Evolutionary conservation across 2,113 vertebrate genomes (phyloP).

Genomic region (Otus sunia): DNA sequence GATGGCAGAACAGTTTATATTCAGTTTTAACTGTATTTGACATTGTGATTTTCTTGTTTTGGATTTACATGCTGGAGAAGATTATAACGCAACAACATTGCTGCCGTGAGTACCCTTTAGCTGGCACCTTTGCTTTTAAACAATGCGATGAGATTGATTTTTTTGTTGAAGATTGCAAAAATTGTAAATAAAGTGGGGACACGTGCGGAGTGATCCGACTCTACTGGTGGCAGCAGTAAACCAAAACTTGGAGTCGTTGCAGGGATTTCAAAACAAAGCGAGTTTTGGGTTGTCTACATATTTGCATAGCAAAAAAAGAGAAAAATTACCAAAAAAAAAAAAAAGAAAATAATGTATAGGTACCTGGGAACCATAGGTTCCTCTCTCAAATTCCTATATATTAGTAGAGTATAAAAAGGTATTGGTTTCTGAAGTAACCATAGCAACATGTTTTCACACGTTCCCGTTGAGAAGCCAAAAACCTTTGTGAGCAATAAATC

Average conservation of each 20-base stretch:
- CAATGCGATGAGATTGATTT: neutral
- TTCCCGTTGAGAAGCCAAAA: constrained; percentile 54
- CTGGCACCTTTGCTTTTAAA: neutral
- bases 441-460: constrained; percentile 52
- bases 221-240: neutral
- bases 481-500: constrained; percentile 55
- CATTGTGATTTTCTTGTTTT: neutral
- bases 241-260: neutral
- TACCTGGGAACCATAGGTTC: neutral
- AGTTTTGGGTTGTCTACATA: neutral
- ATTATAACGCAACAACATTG: neutral
- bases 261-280: constrained; percentile 32
- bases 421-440: constrained; percentile 13
- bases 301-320: neutral
- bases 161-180: neutral
- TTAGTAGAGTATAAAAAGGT: constrained; percentile 32
- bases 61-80: neutral
- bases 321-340: neutral
- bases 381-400: constrained; percentile 1
- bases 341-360: neutral
- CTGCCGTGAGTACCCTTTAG: neutral
- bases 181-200: neutral
- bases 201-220: neutral
- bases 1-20: neutral
- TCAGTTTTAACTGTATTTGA: constrained; percentile 7